Percentiles rank a stretch among this genome's conserved stretches.
phyloP scores from a whole-genome alignment of 2,113 vertebrate genomes.

The Proteles cristata region DNA sequence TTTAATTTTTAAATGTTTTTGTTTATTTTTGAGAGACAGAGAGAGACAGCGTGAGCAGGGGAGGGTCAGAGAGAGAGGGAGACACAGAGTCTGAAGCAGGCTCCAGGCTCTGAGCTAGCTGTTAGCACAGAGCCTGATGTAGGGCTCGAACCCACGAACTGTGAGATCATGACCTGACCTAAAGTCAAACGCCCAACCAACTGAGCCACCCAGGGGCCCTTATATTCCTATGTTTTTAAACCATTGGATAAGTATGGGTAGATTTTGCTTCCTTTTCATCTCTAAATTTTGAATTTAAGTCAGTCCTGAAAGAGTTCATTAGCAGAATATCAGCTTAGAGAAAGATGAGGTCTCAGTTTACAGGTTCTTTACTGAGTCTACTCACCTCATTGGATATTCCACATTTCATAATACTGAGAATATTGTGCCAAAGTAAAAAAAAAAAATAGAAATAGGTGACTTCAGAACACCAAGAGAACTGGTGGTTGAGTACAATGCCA shows the following conservation, averaged over 20 bases:
- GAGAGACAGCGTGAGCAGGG: no score
- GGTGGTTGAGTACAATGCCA: background rate
- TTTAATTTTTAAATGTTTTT: no score
- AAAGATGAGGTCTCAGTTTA: conserved; percentile 8
- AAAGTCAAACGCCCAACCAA: no score
- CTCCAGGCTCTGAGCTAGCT: no score
- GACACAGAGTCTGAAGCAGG: no score
- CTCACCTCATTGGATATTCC: conserved; percentile 3
- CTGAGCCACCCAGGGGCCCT: background rate
- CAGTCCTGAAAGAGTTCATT: background rate
- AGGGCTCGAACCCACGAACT: no score
- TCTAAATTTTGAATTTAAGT: conserved; percentile 45
- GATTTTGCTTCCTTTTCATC: background rate
- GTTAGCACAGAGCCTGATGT: no score
- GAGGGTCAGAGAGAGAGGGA: no score
- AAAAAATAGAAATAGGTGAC: background rate
- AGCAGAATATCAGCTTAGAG: background rate
- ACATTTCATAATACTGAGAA: conserved; percentile 36
- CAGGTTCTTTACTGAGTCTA: background rate
- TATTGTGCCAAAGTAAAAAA: background rate
- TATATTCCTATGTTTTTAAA: background rate
- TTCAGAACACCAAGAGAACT: conserved; percentile 1
- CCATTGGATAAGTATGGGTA: background rate
- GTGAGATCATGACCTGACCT: no score
- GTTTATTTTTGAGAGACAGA: no score